Evolutionary conservation across 2,113 vertebrate species (phyloP).

Genomic region (Paratilapia polleni): DNA sequence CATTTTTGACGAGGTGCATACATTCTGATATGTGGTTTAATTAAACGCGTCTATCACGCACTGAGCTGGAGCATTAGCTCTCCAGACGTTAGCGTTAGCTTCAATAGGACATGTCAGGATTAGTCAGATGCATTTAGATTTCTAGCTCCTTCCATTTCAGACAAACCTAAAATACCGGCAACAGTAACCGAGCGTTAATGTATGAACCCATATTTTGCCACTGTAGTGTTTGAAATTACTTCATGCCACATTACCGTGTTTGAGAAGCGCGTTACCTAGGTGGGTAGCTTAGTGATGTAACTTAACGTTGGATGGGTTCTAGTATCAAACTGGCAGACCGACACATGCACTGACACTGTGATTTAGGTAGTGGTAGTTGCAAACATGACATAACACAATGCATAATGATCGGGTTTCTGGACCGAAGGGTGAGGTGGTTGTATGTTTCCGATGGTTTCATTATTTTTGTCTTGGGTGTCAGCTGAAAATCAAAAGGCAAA

Average conservation of each 20-base stretch:
- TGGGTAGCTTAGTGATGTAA: slow-evolving; percentile 27
- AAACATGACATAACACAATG: not conserved
- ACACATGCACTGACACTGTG: not conserved
- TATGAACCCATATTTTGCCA: not conserved
- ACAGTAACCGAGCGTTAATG: not conserved
- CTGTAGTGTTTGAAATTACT: not conserved
- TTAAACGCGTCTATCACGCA: slow-evolving; percentile 66
- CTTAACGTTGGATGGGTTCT: slow-evolving; percentile 5
- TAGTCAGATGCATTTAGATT: slow-evolving; percentile 46
- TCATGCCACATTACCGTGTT: not conserved
- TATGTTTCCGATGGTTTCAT: not conserved
- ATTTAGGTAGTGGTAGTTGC: not conserved
- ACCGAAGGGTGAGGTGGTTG: not conserved
- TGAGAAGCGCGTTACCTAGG: not conserved
- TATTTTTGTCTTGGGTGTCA: slow-evolving; percentile 24
- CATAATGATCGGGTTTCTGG: not conserved
- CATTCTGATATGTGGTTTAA: slow-evolving; percentile 29
- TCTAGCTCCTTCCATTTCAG: slow-evolving; percentile 1
- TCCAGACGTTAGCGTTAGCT: slow-evolving; percentile 65
- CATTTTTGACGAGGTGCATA: not conserved
- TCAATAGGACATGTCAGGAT: slow-evolving; percentile 68
- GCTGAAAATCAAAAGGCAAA: not conserved
- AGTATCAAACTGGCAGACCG: not conserved
- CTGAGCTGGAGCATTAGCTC: slow-evolving; percentile 60
- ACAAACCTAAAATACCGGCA: not conserved